Conservation (phyloP, 2,888 invertebrate species). For the Agrilus mali region DNA sequence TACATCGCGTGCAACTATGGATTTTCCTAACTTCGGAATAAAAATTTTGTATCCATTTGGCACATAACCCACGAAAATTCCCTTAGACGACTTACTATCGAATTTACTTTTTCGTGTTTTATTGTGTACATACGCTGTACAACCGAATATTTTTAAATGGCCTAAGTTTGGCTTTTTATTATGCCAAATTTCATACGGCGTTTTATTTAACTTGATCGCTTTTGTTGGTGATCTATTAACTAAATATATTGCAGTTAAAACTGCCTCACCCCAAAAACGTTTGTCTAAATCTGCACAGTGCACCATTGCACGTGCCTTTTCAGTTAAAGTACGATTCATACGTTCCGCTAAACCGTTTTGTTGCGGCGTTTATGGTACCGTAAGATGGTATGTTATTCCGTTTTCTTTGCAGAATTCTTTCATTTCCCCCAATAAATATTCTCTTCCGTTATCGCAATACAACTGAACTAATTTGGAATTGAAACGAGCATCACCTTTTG, state of each 20-base stretch:
- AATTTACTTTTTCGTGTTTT: no score
- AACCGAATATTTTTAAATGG: conserved; percentile 23
- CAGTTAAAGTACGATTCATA: conserved; percentile 8
- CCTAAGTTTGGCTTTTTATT: conserved; percentile 22
- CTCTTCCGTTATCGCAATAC: conserved; percentile 15
- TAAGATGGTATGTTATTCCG: conserved; percentile 26
- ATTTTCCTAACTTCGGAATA: no score
- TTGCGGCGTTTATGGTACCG: conserved; percentile 9
- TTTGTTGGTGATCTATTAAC: conserved; percentile 26
- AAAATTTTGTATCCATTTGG: no score
- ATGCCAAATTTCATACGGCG: conserved; percentile 29
- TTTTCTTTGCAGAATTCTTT: conserved; percentile 18
- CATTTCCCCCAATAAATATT: conserved; percentile 21
- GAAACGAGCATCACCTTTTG: conserved; percentile 10
- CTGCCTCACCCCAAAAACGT: conserved; percentile 25
- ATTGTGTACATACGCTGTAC: no score
- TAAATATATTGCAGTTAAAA: conserved; percentile 25
- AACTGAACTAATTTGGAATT: conserved; percentile 11
- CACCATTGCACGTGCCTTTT: conserved; percentile 16
- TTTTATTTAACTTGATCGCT: conserved; percentile 18
- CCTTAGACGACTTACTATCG: no score
- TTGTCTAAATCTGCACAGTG: conserved; percentile 20
- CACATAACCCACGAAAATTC: no score
- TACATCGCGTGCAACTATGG: no score
- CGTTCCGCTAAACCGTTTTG: conserved; percentile 10